Evolutionary conservation across 2,113 vertebrate species (phyloP).

Genomic region (Mormoops blainvillei): DNA sequence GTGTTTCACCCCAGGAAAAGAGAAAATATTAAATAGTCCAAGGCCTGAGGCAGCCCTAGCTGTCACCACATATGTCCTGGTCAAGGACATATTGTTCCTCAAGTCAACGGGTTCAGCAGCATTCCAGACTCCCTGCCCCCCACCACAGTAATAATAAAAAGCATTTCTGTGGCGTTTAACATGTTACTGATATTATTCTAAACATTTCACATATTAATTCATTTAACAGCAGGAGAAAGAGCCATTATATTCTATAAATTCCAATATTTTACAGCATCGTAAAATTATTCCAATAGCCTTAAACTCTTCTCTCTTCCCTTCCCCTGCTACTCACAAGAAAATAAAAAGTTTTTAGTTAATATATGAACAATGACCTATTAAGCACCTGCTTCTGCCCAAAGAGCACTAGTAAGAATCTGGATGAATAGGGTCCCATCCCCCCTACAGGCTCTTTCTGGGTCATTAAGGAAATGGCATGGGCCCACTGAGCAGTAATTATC

Average conservation of each 20-base stretch:
- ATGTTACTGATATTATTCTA: not conserved
- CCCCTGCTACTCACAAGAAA: not conserved
- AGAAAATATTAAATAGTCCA: not conserved
- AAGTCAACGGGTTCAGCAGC: not conserved
- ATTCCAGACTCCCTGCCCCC: not conserved
- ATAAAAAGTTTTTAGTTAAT: not conserved
- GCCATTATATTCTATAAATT: not conserved
- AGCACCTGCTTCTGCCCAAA: not conserved
- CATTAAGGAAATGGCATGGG: not conserved
- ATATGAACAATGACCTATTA: not conserved
- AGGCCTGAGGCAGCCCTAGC: not conserved
- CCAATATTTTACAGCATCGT: conserved; percentile 17
- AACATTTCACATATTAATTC: not conserved
- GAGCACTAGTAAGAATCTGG: not conserved
- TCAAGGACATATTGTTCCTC: not conserved
- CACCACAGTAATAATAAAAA: not conserved
- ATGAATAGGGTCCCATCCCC: not conserved
- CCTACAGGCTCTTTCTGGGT: not conserved
- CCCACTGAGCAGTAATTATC: not conserved
- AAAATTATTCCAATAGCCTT: conserved; percentile 21
- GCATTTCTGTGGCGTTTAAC: not conserved
- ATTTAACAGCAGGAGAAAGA: conserved; percentile 15
- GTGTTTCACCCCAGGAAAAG: not conserved
- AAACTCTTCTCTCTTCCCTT: not conserved
- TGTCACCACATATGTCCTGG: not conserved